Conservation (phyloP, 2,888 invertebrate genomes). For the Capitulum mitella region DNA sequence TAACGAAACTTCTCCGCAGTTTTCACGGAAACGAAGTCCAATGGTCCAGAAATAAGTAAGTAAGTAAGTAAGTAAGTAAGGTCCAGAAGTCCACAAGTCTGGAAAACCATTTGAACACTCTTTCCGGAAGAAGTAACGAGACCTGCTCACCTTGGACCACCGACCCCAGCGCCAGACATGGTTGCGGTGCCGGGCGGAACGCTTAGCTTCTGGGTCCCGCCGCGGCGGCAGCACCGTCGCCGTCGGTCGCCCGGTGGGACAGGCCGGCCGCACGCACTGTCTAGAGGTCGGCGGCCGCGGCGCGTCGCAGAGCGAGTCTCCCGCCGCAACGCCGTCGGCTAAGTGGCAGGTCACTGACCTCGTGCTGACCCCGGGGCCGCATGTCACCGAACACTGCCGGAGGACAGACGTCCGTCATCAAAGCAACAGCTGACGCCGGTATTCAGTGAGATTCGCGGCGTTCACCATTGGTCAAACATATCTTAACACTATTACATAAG, state of each 20-base stretch:
- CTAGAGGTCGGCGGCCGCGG: background rate
- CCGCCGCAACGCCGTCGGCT: background rate
- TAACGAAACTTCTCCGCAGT: no score
- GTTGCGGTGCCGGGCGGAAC: background rate
- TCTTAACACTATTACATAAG: no score
- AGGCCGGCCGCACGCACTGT: background rate
- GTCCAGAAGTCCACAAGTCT: no score
- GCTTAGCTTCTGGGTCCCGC: background rate
- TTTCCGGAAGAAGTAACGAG: no score
- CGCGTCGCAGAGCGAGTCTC: background rate
- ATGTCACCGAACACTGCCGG: background rate
- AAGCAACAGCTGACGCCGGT: no score
- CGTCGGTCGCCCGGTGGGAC: background rate
- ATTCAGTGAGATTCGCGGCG: no score
- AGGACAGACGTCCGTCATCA: no score
- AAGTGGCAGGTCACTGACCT: background rate
- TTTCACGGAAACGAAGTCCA: no score
- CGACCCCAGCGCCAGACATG: background rate
- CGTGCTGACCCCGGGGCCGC: background rate
- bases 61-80: no score
- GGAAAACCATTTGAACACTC: no score
- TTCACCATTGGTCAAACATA: no score
- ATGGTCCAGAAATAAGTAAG: no score
- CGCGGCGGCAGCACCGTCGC: background rate
- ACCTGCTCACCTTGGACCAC: conserved; percentile 11